Evolutionary conservation across 2,888 invertebrate species (phyloP).

Genomic region (Dynastes grantii): DNA sequence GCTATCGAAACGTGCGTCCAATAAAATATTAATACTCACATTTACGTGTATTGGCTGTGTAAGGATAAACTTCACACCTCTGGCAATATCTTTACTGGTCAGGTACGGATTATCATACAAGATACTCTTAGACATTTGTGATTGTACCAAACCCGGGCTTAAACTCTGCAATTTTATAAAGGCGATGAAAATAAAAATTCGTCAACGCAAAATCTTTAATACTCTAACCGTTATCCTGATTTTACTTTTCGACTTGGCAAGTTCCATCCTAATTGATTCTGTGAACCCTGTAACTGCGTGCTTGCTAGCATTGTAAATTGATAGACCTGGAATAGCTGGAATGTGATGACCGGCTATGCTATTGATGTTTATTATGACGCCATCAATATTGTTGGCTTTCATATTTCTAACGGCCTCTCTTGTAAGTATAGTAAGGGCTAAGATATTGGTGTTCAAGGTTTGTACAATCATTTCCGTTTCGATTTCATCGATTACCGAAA

Average conservation of each 20-base stretch:
- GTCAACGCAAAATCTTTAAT: background rate
- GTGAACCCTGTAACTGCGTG: conserved; percentile 14
- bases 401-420: conserved; percentile 38
- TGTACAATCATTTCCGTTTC: background rate
- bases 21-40: conserved; percentile 64
- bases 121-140: conserved; percentile 64
- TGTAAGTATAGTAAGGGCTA: conserved; percentile 17
- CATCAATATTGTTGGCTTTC: conserved; percentile 44
- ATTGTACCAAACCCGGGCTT: conserved; percentile 77
- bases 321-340: background rate
- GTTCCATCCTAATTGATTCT: conserved; percentile 9
- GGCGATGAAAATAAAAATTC: background rate
- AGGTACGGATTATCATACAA: conserved; percentile 10
- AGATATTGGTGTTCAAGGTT: conserved; percentile 36
- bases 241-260: conserved; percentile 20
- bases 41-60: conserved; percentile 76
- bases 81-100: conserved; percentile 73
- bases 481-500: conserved; percentile 9
- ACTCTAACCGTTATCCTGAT: conserved; percentile 38
- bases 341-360: conserved; percentile 26
- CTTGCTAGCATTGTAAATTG: conserved; percentile 5
- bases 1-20: background rate
- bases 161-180: conserved; percentile 71
- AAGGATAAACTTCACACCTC: conserved; percentile 76
- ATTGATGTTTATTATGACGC: conserved; percentile 40